Conservation (phyloP, 2,113 vertebrate genomes). For the Riparia riparia region DNA sequence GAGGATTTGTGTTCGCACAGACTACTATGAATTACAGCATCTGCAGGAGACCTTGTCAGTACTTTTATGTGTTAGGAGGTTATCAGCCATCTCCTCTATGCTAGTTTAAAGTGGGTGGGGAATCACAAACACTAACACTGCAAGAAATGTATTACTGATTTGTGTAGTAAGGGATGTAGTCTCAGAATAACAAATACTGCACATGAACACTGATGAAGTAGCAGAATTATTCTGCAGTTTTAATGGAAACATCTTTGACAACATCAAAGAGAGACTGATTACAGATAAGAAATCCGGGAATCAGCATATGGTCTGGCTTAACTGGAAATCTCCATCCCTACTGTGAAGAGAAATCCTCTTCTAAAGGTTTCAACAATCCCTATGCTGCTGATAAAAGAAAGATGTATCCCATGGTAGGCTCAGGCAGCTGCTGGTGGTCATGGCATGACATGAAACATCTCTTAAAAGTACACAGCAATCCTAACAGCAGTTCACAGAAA, state of each 20-base stretch:
- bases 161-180: neutral
- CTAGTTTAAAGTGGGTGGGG: neutral
- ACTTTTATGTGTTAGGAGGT: neutral
- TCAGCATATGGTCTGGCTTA: constrained; percentile 45
- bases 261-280: constrained; percentile 12
- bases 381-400: neutral
- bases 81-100: neutral
- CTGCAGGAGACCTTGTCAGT: neutral
- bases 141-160: neutral
- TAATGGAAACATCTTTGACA: neutral
- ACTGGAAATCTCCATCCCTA: constrained; percentile 12
- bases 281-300: constrained; percentile 24
- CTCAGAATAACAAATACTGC: neutral
- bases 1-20: neutral
- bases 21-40: neutral
- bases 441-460: neutral
- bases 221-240: neutral
- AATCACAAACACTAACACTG: neutral
- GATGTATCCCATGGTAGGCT: neutral
- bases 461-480: neutral
- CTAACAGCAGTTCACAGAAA: neutral
- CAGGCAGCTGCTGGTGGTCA: neutral
- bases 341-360: constrained; percentile 32
- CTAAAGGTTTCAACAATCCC: neutral
- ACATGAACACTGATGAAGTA: neutral